These are phyloP conservation scores for Phrixothrix hirtus DNA, from an alignment of 2,888 invertebrate species.

Conservation along the genomic window DNA sequence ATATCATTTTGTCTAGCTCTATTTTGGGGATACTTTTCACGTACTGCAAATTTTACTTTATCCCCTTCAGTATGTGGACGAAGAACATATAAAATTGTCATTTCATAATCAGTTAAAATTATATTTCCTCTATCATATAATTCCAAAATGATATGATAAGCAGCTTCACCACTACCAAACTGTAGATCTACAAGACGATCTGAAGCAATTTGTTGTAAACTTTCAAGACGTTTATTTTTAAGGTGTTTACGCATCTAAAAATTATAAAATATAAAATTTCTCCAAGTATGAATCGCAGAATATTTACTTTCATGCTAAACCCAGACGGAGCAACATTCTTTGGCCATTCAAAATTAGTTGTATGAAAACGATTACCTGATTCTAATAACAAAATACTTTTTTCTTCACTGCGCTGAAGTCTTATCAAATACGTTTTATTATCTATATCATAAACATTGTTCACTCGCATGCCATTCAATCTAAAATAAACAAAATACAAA, in stretches of 20 bases:
- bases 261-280: too few species aligned
- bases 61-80: constrained; percentile 91
- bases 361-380: constrained; percentile 92
- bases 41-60: constrained; percentile 87
- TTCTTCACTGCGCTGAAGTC: constrained; percentile 80
- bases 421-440: constrained; percentile 92
- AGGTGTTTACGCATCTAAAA: constrained; percentile 95
- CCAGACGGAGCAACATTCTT: constrained; percentile 94
- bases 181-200: constrained; percentile 95
- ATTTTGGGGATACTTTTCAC: constrained; percentile 86
- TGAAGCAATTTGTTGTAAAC: constrained; percentile 81
- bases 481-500: constrained; percentile 50
- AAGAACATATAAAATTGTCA: constrained; percentile 89
- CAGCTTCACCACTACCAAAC: constrained; percentile 91
- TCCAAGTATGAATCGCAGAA: too few species aligned
- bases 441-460: constrained; percentile 98
- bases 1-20: constrained; percentile 69
- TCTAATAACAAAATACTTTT: constrained; percentile 89
- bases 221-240: constrained; percentile 91
- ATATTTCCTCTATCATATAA: constrained; percentile 96
- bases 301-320: constrained; percentile 94
- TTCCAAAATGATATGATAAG: constrained; percentile 94
- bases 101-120: constrained; percentile 87
- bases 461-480: constrained; percentile 88
- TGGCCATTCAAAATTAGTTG: constrained; percentile 97